Evolutionary conservation across 2,888 invertebrate genomes (phyloP), one percentile per base, ranked within the genome.

Genomic region (Drosophila paranaensis): DNA sequence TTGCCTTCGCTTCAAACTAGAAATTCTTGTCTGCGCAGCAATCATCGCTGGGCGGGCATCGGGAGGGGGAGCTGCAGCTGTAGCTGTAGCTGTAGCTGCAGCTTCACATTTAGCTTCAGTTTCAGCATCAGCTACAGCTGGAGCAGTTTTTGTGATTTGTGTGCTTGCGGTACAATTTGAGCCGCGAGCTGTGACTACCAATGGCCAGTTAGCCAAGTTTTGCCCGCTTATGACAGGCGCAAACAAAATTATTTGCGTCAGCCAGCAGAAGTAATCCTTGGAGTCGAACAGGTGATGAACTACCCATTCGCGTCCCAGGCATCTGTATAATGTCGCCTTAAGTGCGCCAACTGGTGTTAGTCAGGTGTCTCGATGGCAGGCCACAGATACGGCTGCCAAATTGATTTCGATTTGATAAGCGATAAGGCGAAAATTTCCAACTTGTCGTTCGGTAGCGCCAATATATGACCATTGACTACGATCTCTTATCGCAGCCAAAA

Each of bases 191-290:
- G 87, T 77, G 83, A 83, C 86, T 86, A 88, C 86, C 79, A 83
- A 82, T 81, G 84, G 88, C 76, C 83, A 87, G 77, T 77, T 77
- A 77, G 78, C 78, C 78, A 74, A 67, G 63, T 71, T 70, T 61
- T 60, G 46, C 51, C 55, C 53, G 78, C 80, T 90, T 90, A 89
- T 91, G 90, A 91, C 90, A 91, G 88, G 91, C 91, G 90, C 85
- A 90, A 90, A 91, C 88, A 90, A 90, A 90, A 90, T 91, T 90
- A 90, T 90, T 90, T 82, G 74, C 81, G 68, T 60, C 73, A 60
- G 64, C 64, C 66, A 64, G 55, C 56, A 60, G 60, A 45, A 51
- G 76, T 71, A 57, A 66, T 77, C 63, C 63, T 40, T 16, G 13
- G 43, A 46, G 40, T 46, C 25, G 25, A 60, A 54, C 78, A 82